These are phyloP conservation scores for Cylloceria caligata DNA, from an alignment of 2,888 invertebrate genomes.

Conservation along the genomic window DNA sequence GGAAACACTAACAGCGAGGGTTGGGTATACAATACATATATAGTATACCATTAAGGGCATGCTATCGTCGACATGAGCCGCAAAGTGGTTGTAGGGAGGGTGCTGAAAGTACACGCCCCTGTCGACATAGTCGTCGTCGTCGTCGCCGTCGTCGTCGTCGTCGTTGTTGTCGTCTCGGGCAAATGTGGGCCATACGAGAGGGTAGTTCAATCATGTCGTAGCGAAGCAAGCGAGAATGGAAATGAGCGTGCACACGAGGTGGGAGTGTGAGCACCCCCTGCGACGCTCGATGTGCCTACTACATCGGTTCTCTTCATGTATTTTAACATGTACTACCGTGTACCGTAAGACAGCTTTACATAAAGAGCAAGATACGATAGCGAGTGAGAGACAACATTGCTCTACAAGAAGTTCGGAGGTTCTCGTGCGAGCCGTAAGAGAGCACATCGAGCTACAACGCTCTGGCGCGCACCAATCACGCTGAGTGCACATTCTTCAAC, in stretches of 20 bases:
- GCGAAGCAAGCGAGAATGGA: conserved; percentile 62
- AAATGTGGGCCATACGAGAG: conserved; percentile 74
- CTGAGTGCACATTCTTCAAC: conserved; percentile 83
- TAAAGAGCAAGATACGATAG: conserved; percentile 15
- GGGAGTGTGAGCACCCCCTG: conserved; percentile 18
- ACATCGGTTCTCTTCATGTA: conserved; percentile 33
- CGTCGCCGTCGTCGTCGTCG: conserved; percentile 52
- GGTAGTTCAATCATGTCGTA: conserved; percentile 72
- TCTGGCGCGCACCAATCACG: conserved; percentile 80
- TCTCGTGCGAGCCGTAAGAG: conserved; percentile 72
- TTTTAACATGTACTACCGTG: conserved; percentile 39
- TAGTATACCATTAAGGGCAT: conserved; percentile 51
- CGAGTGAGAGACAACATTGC: conserved; percentile 60
- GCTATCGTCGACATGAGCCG: conserved; percentile 66
- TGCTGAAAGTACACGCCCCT: conserved; percentile 60
- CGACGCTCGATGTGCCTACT: conserved; percentile 19
- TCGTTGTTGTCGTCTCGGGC: conserved; percentile 52
- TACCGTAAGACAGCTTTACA: not conserved
- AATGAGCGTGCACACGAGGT: conserved; percentile 62
- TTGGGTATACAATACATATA: conserved; percentile 36
- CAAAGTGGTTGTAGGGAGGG: conserved; percentile 63
- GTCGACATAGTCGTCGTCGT: conserved; percentile 35
- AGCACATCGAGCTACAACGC: conserved; percentile 66
- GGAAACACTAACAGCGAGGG: conserved; percentile 64
- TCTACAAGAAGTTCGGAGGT: conserved; percentile 73